Evolutionary conservation across 2,797 vertebrate genomes (phyloP), one percentile per base, ranked within the genome.

Genomic region (Gobio occitaniae): DNA sequence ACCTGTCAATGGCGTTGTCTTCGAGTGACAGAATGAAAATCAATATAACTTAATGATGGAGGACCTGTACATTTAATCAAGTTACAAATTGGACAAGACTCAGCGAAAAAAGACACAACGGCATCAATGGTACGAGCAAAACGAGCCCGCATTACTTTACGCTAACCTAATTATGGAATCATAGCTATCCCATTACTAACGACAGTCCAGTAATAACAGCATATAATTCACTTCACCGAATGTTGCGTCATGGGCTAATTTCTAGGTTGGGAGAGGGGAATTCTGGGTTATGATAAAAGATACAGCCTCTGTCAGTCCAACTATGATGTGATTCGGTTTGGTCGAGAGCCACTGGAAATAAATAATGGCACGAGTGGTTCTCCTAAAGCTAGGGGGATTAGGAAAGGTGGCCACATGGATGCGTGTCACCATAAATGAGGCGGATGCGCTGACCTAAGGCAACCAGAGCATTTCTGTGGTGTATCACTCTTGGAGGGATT

Each of bases 21-120:
- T 70, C 65, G 59, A 81, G 88, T 88, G 85, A 91, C 87, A 88
- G 88, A 92, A 82, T 89, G 88, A 91, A 92, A 93, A 92, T 93
- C 92, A 88, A 92, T 92, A 83, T 32, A 84, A 85, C 85, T 56
- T 90, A 91, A 91, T 91, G 90, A 91, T 72, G 86, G 3, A 80
- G 66, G 78, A 80, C 82, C 87, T 90, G 88, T 78, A 91, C 86
- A 90, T 92, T 93, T 92, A 90, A 92, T 91, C 92, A 91, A 89
- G 81, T 88, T 87, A 88, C 76, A 82, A 84, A 90, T 48, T 75
- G 79, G 78, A 54, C 74, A 61, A 50, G 87, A 86, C 78, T 89
- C 88, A 86, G 88, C 89, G 86, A 65, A 89, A 90, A 88, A 89
- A 81, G 69, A 72, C 76, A 78, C 47, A 59, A 50, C 29, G 47